Evolutionary conservation across 2,113 vertebrate species (phyloP).

Genomic region (Calidris pygmaea): DNA sequence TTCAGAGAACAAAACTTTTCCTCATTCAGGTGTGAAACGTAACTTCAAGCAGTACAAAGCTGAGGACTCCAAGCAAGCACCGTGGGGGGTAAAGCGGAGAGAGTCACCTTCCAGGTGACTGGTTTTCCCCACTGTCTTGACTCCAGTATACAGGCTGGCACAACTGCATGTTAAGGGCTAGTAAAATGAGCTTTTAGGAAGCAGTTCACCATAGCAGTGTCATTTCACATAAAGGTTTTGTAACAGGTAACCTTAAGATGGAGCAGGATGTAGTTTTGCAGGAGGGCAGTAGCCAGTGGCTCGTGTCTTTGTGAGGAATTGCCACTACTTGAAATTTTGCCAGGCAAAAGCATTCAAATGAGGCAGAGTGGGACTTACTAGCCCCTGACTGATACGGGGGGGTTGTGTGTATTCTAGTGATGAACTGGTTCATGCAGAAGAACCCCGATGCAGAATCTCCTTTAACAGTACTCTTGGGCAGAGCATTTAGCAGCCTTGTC

Average conservation of each 20-base stretch:
- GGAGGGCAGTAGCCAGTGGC: accelerated
- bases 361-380: neutral
- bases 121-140: neutral
- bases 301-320: neutral
- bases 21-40: neutral
- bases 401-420: no score
- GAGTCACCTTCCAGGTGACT: neutral
- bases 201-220: neutral
- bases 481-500: neutral
- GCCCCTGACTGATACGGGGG: neutral
- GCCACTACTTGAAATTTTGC: neutral
- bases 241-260: neutral
- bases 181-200: neutral
- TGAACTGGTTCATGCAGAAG: neutral
- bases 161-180: neutral
- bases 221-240: neutral
- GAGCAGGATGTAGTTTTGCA: neutral
- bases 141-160: neutral
- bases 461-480: neutral
- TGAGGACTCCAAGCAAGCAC: neutral
- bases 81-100: neutral
- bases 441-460: neutral
- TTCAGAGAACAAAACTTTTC: neutral
- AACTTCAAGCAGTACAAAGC: neutral
- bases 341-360: neutral